Base-by-base conservation (phyloP, 2,113 vertebrate species). In the Meleagris gallopavo region DNA sequence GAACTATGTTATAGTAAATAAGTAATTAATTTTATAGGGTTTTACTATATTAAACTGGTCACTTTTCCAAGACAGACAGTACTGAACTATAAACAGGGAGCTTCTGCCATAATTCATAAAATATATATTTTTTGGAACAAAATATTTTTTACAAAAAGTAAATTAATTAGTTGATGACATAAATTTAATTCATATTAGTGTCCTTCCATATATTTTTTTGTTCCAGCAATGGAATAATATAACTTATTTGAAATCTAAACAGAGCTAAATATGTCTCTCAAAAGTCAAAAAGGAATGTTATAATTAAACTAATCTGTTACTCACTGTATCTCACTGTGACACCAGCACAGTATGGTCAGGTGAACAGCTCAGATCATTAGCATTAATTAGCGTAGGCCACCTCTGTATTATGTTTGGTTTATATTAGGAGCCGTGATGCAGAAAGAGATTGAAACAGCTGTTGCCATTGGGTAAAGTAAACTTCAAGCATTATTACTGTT, bases 371-470 rank as follows among this genome's bases (percentile, higher is more conserved):
- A 71, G 69, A 83, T 74, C 83, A 89, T 95, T 94, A 95, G 34
- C 70, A 92, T 36, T 88, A 91, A 96, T 94, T 94, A 95, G 62
- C 77, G 76, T 73, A 71, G 41, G 50, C 30, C 74, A 64, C 61
- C 57, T 90, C 36, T 64, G 83, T 62, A 62, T 80, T 70, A 86
- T 71, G 60, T 62, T 83, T 92, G 52, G 69, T 95, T 92, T 95
- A 75, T 94, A 92, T 94, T 83, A 84, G 65, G 91, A 81, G 41
- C 61, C 55, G 57, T 60, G 91, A 94, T 96, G 77, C 61, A 95
- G 65, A 67, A 90, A 86, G 58, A 87, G 94, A 86, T 96, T 93
- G 95, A 92, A 88, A 94, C 73, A 93, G 89, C 77, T 92, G 89
- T 83, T 64, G 25, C 61, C 61, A 64, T 29, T 40, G 61, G 38